Percentiles rank a stretch among this genome's conserved stretches.
These are phyloP conservation scores for Poeciliopsis prolifica DNA, from an alignment of 2,113 vertebrate species.

Conservation along the genomic window DNA sequence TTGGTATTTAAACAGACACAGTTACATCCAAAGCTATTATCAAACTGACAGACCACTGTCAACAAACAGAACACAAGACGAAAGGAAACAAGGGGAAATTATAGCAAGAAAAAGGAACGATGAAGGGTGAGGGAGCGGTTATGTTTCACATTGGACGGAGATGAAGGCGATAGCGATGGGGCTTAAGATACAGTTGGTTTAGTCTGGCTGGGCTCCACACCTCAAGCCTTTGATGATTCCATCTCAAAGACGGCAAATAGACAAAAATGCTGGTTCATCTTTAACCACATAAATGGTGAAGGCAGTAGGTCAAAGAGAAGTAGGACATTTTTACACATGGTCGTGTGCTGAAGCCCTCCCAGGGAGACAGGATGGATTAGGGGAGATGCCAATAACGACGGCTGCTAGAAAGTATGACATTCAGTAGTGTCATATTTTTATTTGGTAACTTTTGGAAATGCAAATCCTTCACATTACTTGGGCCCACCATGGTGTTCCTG, in stretches of 20 bases:
- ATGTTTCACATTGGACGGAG: conserved; percentile 55
- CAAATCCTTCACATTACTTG: conserved; percentile 19
- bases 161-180: conserved; percentile 62
- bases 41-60: conserved; percentile 47
- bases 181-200: conserved; percentile 58
- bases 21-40: conserved; percentile 53
- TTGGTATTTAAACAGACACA: conserved; percentile 48
- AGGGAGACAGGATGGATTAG: conserved; percentile 38
- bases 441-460: conserved; percentile 23
- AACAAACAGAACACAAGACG: conserved; percentile 54
- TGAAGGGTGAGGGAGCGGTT: conserved; percentile 1
- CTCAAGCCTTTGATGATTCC: conserved; percentile 67
- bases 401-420: conserved; percentile 29
- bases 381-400: conserved; percentile 17
- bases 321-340: conserved; percentile 40
- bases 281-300: conserved; percentile 49
- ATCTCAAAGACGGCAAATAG: conserved; percentile 64
- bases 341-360: conserved; percentile 55
- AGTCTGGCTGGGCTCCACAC: conserved; percentile 67
- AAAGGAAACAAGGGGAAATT: conserved; percentile 46
- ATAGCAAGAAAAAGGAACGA: conserved; percentile 35
- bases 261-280: conserved; percentile 66
- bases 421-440: conserved; percentile 13
- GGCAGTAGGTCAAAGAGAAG: conserved; percentile 38
- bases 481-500: conserved; percentile 40